A percentile compares a stretch with the other conserved stretches of the same genome.
phyloP scores from a whole-genome alignment of 2,888 invertebrate species.

The Apantesis nais region DNA sequence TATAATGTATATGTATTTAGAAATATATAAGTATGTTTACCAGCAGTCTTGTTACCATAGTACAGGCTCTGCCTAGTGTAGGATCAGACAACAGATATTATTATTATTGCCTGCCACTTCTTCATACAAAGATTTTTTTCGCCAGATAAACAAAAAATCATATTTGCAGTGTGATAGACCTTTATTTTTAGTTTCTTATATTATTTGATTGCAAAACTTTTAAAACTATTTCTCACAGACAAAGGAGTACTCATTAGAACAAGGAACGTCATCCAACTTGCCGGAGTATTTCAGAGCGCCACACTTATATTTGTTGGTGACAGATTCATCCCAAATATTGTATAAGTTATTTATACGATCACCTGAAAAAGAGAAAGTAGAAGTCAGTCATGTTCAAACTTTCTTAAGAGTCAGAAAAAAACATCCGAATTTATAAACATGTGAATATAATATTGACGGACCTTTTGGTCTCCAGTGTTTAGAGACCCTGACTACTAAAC shows the following conservation, averaged over 20 bases:
- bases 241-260: neutral
- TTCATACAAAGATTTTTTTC: no score
- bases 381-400: neutral
- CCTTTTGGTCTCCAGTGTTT: no score
- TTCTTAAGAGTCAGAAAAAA: no score
- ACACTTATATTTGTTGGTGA: neutral
- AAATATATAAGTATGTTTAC: no score
- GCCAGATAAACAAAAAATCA: neutral
- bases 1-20: no score
- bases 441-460: no score
- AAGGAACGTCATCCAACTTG: slow-evolving; percentile 4
- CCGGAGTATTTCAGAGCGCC: neutral
- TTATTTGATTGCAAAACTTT: neutral
- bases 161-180: neutral
- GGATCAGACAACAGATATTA: no score
- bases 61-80: no score
- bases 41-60: no score
- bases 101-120: no score
- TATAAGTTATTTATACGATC: neutral
- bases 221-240: slow-evolving; percentile 3
- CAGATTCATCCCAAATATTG: neutral
- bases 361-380: neutral
- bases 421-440: no score
- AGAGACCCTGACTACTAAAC: no score
- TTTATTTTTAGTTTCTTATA: neutral